Evolutionary conservation across 2,888 invertebrate genomes (phyloP).

Genomic region (Brachyptera putata): DNA sequence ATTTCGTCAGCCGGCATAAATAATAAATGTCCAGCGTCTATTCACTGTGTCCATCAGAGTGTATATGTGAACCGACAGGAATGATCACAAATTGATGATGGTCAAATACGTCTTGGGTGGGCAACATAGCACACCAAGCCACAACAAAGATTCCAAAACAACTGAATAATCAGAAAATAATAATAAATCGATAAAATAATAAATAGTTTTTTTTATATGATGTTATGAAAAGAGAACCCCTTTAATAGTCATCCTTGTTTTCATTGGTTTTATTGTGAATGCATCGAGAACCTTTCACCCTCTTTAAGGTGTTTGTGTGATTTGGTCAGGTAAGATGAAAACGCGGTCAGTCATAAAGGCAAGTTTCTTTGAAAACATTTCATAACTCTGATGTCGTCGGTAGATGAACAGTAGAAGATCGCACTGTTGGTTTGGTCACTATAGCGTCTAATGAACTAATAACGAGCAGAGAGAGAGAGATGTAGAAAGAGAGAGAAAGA

Average conservation of each 20-base stretch:
- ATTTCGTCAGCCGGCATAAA: conserved; percentile 5
- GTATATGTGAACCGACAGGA: conserved; percentile 16
- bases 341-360: conserved; percentile 6
- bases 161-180: background rate
- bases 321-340: conserved; percentile 8
- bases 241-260: no score
- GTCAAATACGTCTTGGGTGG: conserved; percentile 25
- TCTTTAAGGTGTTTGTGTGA: conserved; percentile 7
- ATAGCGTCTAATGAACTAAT: conserved; percentile 18
- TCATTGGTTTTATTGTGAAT: no score
- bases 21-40: conserved; percentile 34
- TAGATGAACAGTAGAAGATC: background rate
- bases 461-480: conserved; percentile 7
- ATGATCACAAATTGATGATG: conserved; percentile 27
- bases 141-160: background rate
- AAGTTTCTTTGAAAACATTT: conserved; percentile 9
- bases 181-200: conserved; percentile 15
- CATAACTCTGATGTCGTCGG: background rate
- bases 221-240: no score
- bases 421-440: conserved; percentile 1
- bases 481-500: no score
- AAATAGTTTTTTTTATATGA: background rate
- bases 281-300: no score
- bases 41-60: conserved; percentile 45
- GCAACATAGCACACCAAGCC: conserved; percentile 12